A percentile compares a stretch with the other conserved stretches of the same genome.
These are phyloP conservation scores for Lytechinus variegatus DNA, from an alignment of 35 echinoderm and acorn worm genomes.

Conservation along the genomic window DNA sequence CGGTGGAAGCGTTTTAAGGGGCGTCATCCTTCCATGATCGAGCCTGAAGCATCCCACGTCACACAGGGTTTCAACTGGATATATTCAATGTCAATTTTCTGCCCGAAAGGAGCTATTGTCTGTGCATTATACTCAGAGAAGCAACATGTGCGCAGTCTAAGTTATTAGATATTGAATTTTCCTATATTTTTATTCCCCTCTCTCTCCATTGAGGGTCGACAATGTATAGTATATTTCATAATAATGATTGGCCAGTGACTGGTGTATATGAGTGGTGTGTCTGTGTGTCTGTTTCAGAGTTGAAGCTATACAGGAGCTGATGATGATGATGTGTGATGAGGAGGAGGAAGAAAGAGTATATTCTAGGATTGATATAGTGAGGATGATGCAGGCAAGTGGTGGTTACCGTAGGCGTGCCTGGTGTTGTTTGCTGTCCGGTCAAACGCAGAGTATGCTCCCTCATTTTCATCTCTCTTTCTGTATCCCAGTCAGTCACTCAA, in stretches of 20 bases:
- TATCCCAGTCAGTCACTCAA: background rate
- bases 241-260: slow-evolving; percentile 16
- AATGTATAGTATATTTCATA: slow-evolving; percentile 38
- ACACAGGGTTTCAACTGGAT: background rate
- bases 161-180: slow-evolving; percentile 44
- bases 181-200: background rate
- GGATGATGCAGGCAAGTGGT: slow-evolving; percentile 19
- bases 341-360: background rate
- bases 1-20: slow-evolving; percentile 33
- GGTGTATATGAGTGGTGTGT: slow-evolving; percentile 36
- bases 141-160: slow-evolving; percentile 36
- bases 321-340: background rate
- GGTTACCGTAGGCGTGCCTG: slow-evolving; percentile 7
- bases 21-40: slow-evolving; percentile 15
- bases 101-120: slow-evolving; percentile 26
- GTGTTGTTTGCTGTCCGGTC: background rate
- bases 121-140: slow-evolving; percentile 2
- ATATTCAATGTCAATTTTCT: slow-evolving; percentile 43
- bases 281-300: slow-evolving; percentile 31
- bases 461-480: background rate
- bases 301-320: background rate
- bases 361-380: slow-evolving; percentile 29
- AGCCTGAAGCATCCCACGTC: slow-evolving; percentile 26
- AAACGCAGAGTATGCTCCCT: background rate
- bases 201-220: slow-evolving; percentile 33